phyloP scores from a whole-genome alignment of 2,888 invertebrate genomes.

The Ommatoiulus sabulosus region DNA sequence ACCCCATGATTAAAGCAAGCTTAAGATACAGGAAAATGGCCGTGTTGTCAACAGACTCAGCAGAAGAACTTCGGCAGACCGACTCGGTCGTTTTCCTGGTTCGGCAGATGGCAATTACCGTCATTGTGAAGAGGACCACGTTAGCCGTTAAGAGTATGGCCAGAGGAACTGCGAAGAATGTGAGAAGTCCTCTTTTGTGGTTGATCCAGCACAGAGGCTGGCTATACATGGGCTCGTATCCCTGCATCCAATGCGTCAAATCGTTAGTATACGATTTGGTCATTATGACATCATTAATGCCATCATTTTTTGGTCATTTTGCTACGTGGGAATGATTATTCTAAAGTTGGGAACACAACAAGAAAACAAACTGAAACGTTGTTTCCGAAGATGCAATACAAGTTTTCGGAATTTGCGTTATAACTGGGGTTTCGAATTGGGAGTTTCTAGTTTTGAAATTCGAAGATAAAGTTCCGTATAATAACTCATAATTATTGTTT shows the following conservation, averaged over 20 bases:
- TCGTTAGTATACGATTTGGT: slow-evolving; percentile 62
- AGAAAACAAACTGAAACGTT: no score
- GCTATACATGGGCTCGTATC: slow-evolving; percentile 59
- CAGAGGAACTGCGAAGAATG: slow-evolving; percentile 68
- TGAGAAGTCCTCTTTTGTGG: slow-evolving; percentile 64
- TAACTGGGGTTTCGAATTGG: no score
- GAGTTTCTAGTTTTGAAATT: no score
- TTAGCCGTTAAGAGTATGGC: slow-evolving; percentile 67
- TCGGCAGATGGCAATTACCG: slow-evolving; percentile 65
- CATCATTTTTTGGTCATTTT: no score
- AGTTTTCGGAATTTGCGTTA: no score
- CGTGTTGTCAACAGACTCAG: slow-evolving; percentile 59
- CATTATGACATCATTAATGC: no score
- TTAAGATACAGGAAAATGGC: slow-evolving; percentile 66
- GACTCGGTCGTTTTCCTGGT: background rate
- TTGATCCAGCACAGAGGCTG: slow-evolving; percentile 68
- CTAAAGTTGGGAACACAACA: no score
- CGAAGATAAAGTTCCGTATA: no score
- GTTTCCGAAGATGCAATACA: no score
- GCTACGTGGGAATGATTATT: no score
- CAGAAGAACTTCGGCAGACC: background rate
- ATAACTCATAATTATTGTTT: no score
- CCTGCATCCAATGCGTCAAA: slow-evolving; percentile 59
- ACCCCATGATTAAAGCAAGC: slow-evolving; percentile 68
- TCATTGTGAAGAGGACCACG: slow-evolving; percentile 66